Conservation (phyloP, 1,140 invertebrate species). For the Cotesia chilonis region DNA sequence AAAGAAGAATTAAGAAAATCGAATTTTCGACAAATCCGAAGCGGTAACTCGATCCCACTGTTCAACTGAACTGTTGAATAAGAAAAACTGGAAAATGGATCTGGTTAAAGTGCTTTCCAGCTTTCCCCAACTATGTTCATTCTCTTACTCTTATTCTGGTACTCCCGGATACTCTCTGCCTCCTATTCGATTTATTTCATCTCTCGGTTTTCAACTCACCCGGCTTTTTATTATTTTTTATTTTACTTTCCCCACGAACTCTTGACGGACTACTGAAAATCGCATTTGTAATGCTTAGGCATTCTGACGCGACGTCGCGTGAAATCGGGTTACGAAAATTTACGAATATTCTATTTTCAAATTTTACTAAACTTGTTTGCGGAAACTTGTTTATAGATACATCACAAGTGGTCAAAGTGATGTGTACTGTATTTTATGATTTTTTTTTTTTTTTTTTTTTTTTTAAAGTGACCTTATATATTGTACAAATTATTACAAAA, state of each 20-base stretch:
- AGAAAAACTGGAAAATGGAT: constrained; percentile 45
- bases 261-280: constrained; percentile 45
- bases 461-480: no score
- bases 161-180: no score
- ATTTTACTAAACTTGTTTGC: constrained; percentile 37
- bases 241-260: constrained; percentile 27
- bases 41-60: constrained; percentile 38
- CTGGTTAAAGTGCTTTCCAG: constrained; percentile 44
- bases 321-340: constrained; percentile 52
- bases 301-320: constrained; percentile 47
- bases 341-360: constrained; percentile 54
- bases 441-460: no score
- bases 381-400: constrained; percentile 38
- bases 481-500: no score
- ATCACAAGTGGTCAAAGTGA: not conserved
- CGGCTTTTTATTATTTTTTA: constrained; percentile 3
- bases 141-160: constrained; percentile 20
- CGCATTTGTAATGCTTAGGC: constrained; percentile 54
- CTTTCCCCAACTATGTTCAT: constrained; percentile 16
- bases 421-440: not conserved
- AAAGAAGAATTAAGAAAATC: constrained; percentile 32
- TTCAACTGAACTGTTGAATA: constrained; percentile 22
- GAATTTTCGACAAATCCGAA: constrained; percentile 36
- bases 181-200: constrained; percentile 13
- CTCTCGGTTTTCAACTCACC: not conserved